Percentiles rank a stretch among this genome's conserved stretches.
These are phyloP conservation scores for Acrobasis consociella DNA, from an alignment of 2,888 invertebrate genomes.

Conservation along the genomic window DNA sequence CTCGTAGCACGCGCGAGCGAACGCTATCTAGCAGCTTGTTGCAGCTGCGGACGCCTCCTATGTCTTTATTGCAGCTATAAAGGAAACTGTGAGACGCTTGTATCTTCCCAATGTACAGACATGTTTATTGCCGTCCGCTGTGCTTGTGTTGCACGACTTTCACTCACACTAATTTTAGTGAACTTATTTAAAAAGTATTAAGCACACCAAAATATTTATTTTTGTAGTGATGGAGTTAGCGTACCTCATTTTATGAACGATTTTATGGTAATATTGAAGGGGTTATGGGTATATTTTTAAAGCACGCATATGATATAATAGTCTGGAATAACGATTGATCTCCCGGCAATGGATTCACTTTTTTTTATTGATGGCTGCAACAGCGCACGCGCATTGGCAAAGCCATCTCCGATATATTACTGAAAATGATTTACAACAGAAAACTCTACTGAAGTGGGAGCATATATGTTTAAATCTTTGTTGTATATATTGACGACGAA, in stretches of 20 bases:
- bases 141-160: constrained; percentile 36
- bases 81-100: constrained; percentile 18
- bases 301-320: background rate
- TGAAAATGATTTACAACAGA: constrained; percentile 31
- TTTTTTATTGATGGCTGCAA: background rate
- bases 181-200: constrained; percentile 72
- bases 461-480: constrained; percentile 35
- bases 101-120: constrained; percentile 18
- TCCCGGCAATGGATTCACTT: constrained; percentile 34
- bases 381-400: background rate
- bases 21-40: constrained; percentile 32
- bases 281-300: constrained; percentile 10
- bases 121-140: constrained; percentile 42
- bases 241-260: constrained; percentile 47
- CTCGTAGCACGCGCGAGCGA: constrained; percentile 36
- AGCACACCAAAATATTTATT: constrained; percentile 74
- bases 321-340: constrained; percentile 36
- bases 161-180: constrained; percentile 53
- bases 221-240: constrained; percentile 56
- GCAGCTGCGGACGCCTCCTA: constrained; percentile 37
- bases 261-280: constrained; percentile 30
- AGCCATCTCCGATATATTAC: background rate
- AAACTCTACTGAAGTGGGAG: constrained; percentile 26
- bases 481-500: constrained; percentile 75
- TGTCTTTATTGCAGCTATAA: constrained; percentile 19